Base-by-base conservation (phyloP, 1,140 invertebrate genomes). In the Atta texana region DNA sequence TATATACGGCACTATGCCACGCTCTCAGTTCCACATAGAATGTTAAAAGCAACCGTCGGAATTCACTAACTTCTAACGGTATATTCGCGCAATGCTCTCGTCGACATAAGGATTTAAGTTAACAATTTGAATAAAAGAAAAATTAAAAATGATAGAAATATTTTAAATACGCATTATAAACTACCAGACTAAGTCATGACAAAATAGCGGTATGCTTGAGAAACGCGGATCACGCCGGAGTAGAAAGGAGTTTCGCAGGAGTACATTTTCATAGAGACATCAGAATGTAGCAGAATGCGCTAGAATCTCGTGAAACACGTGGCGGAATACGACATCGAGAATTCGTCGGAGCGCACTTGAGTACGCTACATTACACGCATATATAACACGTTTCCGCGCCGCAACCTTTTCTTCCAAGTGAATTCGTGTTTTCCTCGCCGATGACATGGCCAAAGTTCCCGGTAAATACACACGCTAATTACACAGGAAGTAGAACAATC, bases 21-120 rank as follows among this genome's bases (percentile, higher is more conserved):
- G 44, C 34, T 78, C 49, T 59, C 49, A 63, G 12, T 34, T 57
- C 24, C 49, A 64, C 74, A 51, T 85, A 78, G 61, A 78, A 85
- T 78, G 75, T 66, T 85, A 49, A 85, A 66, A 81, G 64, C 64
- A 81, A 69, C 49, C n/a, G 49, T 57, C 31, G 44, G n/a, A 80
- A 80, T 80, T 69, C 28, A 69, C 77, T 68, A 81, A 81, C 64
- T 81, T 71, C 16, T 71, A 81, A 81, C 31, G 31, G 10, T 77
- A 81, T 44, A 57, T 3, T 69, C n/a, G 64, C 44, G 8, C 31
- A 69, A 53, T 68, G 28, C 2, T 44, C 3, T 55, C n/a, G 18
- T 66, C 10, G 18, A 51, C 21, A 49, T 66, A 49, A 34, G 10
- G 61, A 59, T 49, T 71, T 66, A 75, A 74, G n/a, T 76, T 74